phyloP scores from a whole-genome alignment of 2,113 vertebrate species.

The Pteropus alecto region DNA sequence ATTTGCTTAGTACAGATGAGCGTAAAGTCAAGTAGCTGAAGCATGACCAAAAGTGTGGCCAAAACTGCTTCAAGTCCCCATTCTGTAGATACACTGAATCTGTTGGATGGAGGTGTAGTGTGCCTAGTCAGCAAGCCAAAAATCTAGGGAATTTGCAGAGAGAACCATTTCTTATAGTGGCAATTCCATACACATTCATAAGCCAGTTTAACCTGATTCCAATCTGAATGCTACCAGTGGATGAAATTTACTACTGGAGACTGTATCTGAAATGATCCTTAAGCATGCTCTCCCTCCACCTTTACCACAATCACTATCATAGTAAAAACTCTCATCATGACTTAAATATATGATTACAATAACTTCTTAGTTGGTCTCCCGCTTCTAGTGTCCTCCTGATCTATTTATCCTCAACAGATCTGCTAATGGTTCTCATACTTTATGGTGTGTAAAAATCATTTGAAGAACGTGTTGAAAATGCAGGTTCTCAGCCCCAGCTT shows the following conservation, averaged over 20 bases:
- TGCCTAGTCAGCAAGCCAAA: background rate
- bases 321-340: background rate
- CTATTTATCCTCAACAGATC: background rate
- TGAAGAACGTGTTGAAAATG: background rate
- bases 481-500: background rate
- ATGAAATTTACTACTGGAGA: background rate
- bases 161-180: background rate
- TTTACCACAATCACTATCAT: background rate
- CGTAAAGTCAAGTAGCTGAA: background rate
- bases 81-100: background rate
- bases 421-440: background rate
- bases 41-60: background rate
- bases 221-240: background rate
- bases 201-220: background rate
- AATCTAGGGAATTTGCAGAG: background rate
- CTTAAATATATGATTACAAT: background rate
- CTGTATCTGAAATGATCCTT: background rate
- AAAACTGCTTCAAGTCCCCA: background rate
- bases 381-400: background rate
- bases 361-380: background rate
- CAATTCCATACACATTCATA: background rate
- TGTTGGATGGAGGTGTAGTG: rapidly evolving
- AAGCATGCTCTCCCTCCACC: background rate
- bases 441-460: background rate
- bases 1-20: background rate